Conservation (phyloP, 2,113 vertebrate species). For the Anolis sagrei region DNA sequence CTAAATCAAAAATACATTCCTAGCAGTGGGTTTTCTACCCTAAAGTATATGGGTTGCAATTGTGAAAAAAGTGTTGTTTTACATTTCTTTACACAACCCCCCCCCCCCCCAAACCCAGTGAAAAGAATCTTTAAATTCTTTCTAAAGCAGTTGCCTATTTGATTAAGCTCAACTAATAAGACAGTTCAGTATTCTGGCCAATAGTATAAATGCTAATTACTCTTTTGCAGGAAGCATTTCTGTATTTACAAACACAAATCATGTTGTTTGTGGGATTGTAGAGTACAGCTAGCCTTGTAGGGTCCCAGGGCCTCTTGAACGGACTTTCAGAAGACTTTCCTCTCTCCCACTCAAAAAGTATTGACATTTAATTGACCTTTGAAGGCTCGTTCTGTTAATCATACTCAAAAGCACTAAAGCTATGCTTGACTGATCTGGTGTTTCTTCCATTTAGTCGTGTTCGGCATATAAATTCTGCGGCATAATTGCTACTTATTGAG, state of each 20-base stretch:
- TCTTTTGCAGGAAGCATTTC: slow-evolving; percentile 38
- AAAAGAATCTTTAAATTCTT: not conserved
- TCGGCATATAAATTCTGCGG: slow-evolving; percentile 82
- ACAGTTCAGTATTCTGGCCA: slow-evolving; percentile 38
- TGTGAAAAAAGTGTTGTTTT: not conserved
- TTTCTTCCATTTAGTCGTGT: slow-evolving; percentile 76
- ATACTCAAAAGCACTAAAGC: slow-evolving; percentile 78
- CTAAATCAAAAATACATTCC: not conserved
- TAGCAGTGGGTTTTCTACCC: not conserved
- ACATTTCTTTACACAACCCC: slow-evolving; percentile 13
- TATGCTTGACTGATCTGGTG: slow-evolving; percentile 80
- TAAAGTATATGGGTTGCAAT: not conserved
- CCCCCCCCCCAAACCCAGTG: slow-evolving; percentile 29
- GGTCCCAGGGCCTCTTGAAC: slow-evolving; percentile 59
- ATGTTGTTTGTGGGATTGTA: slow-evolving; percentile 25
- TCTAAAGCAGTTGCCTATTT: not conserved
- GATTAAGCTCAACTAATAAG: slow-evolving; percentile 25
- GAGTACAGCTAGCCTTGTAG: slow-evolving; percentile 42
- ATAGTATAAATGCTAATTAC: slow-evolving; percentile 25
- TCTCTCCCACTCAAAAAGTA: slow-evolving; percentile 71
- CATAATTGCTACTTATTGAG: slow-evolving; percentile 80
- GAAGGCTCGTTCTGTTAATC: slow-evolving; percentile 85
- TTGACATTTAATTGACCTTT: slow-evolving; percentile 88
- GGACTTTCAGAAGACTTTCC: slow-evolving; percentile 64
- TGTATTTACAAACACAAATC: not conserved